Base-by-base conservation (phyloP, 2,113 vertebrate species). In the Oenanthe oenanthe region DNA sequence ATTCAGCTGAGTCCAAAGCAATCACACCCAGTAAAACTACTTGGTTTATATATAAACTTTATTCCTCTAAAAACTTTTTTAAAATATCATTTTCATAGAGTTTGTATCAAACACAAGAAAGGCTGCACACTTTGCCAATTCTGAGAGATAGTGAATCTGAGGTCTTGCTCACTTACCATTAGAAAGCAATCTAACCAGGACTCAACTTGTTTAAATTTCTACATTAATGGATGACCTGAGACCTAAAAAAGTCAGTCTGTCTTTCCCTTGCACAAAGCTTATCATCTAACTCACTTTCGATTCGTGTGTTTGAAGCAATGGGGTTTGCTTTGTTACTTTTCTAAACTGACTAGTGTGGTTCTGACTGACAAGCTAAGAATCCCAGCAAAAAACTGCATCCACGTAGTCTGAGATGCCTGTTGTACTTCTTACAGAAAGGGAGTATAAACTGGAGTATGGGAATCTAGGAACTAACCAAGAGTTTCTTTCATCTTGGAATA, bases 221-320 rank as follows among this genome's bases (percentile, higher is more conserved):
- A 56, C 56, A 36, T 77, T 94, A 94, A 94, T 88, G 78, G 87
- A 95, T 89, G 81, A 93, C 60, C 85, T 94, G 95, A 93, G 95
- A 92, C 51, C 47, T 74, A 76, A 89, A 88, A 65, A 89, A 91
- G 71, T 73, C 89, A 79, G 77, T 61, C 86, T 89, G 84, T 73
- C 58, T 83, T 83, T 73, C 74, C 89, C 34, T 82, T 89, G 42
- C 62, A 67, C 40, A 82, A 92, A 93, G 87, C 36, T 74, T 34
- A 56, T 60, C 58, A 17, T 70, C 61, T 72, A 61, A 75, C 65
- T 63, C 70, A 45, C 58, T 82, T 17, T 4, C 18, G 57, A 56
- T 48, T 75, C 5, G 2, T 38, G 36, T 57, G 34, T 70, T 73
- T 83, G 28, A 92, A 94, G 63, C 54, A 92, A 65, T 2, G 7